Evolutionary conservation across 2,797 vertebrate species (phyloP).

Genomic region (Cynopterus sphinx): DNA sequence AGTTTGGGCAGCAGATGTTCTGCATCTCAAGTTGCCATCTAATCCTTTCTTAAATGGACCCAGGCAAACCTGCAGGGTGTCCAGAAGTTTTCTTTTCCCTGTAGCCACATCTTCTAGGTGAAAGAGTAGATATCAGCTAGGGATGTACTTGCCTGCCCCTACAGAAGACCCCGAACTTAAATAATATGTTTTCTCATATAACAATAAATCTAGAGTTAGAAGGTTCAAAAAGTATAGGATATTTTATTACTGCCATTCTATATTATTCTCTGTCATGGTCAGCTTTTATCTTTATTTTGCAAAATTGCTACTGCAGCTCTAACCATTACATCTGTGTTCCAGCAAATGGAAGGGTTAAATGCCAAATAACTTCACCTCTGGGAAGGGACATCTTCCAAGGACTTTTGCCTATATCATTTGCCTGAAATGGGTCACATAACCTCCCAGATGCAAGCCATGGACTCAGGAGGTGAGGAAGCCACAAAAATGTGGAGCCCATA

Average conservation of each 20-base stretch:
- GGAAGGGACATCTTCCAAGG: background rate
- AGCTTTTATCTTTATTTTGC: constrained; percentile 40
- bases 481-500: background rate
- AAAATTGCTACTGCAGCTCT: background rate
- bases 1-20: background rate
- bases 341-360: background rate
- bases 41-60: constrained; percentile 1
- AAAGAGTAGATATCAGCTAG: background rate
- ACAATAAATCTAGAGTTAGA: background rate
- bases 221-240: background rate
- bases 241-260: background rate
- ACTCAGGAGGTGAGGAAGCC: background rate
- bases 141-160: background rate
- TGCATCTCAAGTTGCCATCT: constrained; percentile 12
- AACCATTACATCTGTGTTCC: background rate
- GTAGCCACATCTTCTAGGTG: background rate
- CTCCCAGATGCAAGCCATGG: background rate
- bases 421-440: background rate
- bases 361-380: background rate
- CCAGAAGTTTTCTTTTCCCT: background rate
- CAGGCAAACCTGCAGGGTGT: background rate
- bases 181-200: background rate
- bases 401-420: background rate
- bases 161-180: background rate
- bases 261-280: background rate